These are phyloP conservation scores for Benitochromis conjunctus DNA, from an alignment of 2,113 vertebrate genomes.

Conservation along the genomic window DNA sequence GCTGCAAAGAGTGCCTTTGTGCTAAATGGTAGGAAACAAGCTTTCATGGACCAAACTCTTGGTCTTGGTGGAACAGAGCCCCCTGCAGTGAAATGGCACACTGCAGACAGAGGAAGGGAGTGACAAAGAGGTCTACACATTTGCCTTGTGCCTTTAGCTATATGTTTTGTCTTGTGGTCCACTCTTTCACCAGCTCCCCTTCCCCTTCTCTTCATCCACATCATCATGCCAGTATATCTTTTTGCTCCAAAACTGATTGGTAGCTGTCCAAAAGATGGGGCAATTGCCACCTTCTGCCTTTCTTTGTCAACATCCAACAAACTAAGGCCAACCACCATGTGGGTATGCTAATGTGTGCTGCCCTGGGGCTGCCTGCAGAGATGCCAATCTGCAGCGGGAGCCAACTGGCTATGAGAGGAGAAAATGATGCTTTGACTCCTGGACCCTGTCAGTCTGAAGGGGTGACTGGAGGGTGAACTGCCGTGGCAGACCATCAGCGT, in stretches of 20 bases:
- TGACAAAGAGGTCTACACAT: conserved; percentile 1
- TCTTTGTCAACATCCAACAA: conserved; percentile 47
- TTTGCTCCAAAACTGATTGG: conserved; percentile 42
- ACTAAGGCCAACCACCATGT: conserved; percentile 22
- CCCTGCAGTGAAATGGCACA: conserved; percentile 19
- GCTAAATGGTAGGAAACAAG: conserved; percentile 24
- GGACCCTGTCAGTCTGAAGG: conserved; percentile 32
- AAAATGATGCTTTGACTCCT: conserved; percentile 38
- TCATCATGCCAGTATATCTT: conserved; percentile 24
- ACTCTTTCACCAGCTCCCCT: background rate
- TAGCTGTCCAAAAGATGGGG: conserved; percentile 27
- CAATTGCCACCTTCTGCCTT: conserved; percentile 29
- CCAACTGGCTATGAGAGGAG: background rate
- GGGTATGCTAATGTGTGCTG: conserved; percentile 51
- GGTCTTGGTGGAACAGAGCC: background rate
- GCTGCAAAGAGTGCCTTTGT: conserved; percentile 29
- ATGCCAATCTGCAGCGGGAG: conserved; percentile 25
- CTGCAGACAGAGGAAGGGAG: background rate
- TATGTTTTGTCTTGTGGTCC: background rate
- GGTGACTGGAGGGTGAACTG: conserved; percentile 24
- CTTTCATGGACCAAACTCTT: conserved; percentile 23
- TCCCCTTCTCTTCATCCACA: background rate
- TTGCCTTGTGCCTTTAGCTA: background rate
- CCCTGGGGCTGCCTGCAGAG: conserved; percentile 29
- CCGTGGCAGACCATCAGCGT: background rate